Percentiles rank a stretch among this genome's conserved stretches.
Evolutionary conservation across 2,888 invertebrate species (phyloP).

Genomic region (Tortricodes alternella): DNA sequence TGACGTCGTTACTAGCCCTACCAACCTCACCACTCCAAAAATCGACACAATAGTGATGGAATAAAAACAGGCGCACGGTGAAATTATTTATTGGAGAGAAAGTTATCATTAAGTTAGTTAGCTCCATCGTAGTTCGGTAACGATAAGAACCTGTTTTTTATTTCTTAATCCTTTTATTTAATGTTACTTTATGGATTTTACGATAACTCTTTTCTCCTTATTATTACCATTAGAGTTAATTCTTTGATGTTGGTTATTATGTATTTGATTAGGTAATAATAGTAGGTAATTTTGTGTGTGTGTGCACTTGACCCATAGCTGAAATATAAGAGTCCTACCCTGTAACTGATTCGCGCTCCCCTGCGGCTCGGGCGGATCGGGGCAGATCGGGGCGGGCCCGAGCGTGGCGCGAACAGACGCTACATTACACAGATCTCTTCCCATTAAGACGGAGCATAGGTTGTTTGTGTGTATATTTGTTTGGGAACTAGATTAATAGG

Average conservation of each 20-base stretch:
- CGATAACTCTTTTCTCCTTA: slow-evolving; percentile 60
- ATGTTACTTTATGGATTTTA: slow-evolving; percentile 78
- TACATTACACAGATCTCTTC: slow-evolving; percentile 60
- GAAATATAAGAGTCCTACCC: slow-evolving; percentile 24
- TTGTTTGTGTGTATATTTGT: slow-evolving; percentile 78
- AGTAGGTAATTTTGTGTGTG: slow-evolving; percentile 53
- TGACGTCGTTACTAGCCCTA: too few species aligned
- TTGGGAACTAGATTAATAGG: slow-evolving; percentile 69
- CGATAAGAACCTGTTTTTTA: slow-evolving; percentile 52
- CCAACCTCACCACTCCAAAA: slow-evolving; percentile 24
- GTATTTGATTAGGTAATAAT: slow-evolving; percentile 51
- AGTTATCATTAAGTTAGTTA: slow-evolving; percentile 27
- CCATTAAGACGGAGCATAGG: slow-evolving; percentile 43
- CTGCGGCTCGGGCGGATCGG: too few species aligned
- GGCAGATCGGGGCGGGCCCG: too few species aligned
- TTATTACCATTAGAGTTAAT: slow-evolving; percentile 75
- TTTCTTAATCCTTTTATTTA: slow-evolving; percentile 67
- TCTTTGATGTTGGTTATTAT: slow-evolving; percentile 69
- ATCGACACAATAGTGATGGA: slow-evolving; percentile 31
- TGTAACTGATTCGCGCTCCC: slow-evolving; percentile 13
- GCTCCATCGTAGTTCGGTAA: slow-evolving; percentile 34
- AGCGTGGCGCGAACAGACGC: slow-evolving; percentile 21
- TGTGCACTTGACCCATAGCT: slow-evolving; percentile 37
- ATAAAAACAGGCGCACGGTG: slow-evolving; percentile 25
- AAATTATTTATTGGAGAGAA: slow-evolving; percentile 28